phyloP scores from a whole-genome alignment of 92 coral and sea anemone species.

The Palythoa caribaeorum region DNA sequence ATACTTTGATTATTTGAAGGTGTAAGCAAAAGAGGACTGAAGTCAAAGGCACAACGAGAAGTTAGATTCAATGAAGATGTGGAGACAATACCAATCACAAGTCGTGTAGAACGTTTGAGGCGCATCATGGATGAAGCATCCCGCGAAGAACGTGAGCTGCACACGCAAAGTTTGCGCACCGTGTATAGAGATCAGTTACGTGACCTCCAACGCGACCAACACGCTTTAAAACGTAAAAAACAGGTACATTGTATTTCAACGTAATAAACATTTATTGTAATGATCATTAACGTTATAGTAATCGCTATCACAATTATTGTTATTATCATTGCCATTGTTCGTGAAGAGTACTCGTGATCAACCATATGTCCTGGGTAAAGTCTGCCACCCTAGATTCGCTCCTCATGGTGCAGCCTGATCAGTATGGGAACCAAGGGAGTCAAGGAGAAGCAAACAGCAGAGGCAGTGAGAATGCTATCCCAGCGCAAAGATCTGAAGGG shows the following conservation, averaged over 20 bases:
- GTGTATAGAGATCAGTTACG: slow-evolving; percentile 76
- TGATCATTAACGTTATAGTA: too few relatives aligned
- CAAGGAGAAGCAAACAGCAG: too few relatives aligned
- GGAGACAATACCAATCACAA: slow-evolving; percentile 87
- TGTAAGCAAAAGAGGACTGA: slow-evolving; percentile 9
- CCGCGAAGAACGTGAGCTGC: slow-evolving; percentile 78
- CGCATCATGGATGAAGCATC: slow-evolving; percentile 83
- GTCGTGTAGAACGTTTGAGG: slow-evolving; percentile 89
- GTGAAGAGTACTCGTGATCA: too few relatives aligned
- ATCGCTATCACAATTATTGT: too few relatives aligned
- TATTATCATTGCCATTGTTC: too few relatives aligned
- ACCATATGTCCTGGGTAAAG: too few relatives aligned
- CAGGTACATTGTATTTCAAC: slow-evolving; percentile 5
- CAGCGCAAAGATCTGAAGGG: too few relatives aligned
- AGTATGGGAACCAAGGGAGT: too few relatives aligned
- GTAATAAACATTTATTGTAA: background rate
- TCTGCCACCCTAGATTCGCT: too few relatives aligned
- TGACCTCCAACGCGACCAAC: slow-evolving; percentile 67
- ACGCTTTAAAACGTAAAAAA: slow-evolving; percentile 32
- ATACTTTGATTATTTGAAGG: slow-evolving; percentile 6
- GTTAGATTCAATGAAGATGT: slow-evolving; percentile 93
- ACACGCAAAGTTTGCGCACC: slow-evolving; percentile 73
- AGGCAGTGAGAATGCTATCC: too few relatives aligned
- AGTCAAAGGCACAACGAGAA: slow-evolving; percentile 68
- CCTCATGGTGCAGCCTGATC: too few relatives aligned